Percentiles rank a stretch among this genome's conserved stretches.
Evolutionary conservation across 2,797 vertebrate species (phyloP).

Genomic region (Novumbra hubbsi): DNA sequence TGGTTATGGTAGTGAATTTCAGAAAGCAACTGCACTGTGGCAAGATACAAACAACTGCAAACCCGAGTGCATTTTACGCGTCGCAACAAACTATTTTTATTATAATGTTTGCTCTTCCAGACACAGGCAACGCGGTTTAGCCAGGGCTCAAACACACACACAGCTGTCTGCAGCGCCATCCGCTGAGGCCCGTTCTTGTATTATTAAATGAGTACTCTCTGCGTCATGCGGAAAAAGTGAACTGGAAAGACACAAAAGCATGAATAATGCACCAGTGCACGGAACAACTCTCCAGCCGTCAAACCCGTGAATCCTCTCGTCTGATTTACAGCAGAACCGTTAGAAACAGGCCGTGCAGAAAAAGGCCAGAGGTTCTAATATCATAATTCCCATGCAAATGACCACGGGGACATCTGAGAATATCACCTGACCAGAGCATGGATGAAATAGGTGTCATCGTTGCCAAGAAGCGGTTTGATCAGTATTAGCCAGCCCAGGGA

Average conservation of each 20-base stretch:
- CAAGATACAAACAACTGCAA: no score
- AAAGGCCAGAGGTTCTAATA: conserved; percentile 10
- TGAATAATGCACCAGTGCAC: conserved; percentile 33
- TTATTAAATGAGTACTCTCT: not conserved
- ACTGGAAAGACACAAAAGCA: conserved; percentile 7
- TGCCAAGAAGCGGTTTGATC: conserved; percentile 36
- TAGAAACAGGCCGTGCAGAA: not conserved
- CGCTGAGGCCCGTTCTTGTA: not conserved
- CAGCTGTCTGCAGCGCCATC: not conserved
- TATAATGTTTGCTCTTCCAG: no score
- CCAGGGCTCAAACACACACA: no score
- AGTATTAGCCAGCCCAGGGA: conserved; percentile 48
- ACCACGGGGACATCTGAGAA: conserved; percentile 22
- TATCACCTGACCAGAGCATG: conserved; percentile 30
- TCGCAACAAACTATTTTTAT: no score
- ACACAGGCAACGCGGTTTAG: no score
- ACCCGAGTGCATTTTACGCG: no score
- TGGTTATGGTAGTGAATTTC: no score
- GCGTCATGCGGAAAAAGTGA: conserved; percentile 2
- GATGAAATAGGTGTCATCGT: not conserved
- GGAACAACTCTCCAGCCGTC: conserved; percentile 30
- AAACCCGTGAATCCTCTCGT: conserved; percentile 24
- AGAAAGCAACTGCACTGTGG: no score
- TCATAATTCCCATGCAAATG: conserved; percentile 49
- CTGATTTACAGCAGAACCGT: not conserved